Evolutionary conservation across 2,113 vertebrate genomes (phyloP), one percentile per base, ranked within the genome.

Genomic region (Grus americana): DNA sequence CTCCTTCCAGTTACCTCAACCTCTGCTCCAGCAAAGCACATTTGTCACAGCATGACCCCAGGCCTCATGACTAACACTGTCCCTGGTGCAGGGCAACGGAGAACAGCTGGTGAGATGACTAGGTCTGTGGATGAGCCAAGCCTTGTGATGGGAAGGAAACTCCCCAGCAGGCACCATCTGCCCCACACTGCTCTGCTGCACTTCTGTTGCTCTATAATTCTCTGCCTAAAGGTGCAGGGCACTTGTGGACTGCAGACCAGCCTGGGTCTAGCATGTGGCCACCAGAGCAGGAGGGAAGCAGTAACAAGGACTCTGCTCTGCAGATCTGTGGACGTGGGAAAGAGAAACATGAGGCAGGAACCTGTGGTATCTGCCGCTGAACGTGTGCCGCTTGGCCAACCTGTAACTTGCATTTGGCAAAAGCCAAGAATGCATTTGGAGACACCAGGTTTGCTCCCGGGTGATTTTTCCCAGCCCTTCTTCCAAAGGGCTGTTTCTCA

Each of bases 61-160:
- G 18, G 5, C 18, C 29, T 66, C 2, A 1, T 10, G n/a, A 46
- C 49, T 38, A 59, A 9, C n/a, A 2, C 13, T 24, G 3, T 40
- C 22, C 30, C 29, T 86, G 42, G 22, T 47, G 38, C 38, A 52
- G 50, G 30, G 13, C 36, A 42, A 6, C 10, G 24, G 65, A 82
- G 76, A 42, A 46, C 47, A 44, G 22, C n/a, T 61, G 36, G 24
- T 32, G 59, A 78, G 24, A 42, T 16, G 34, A 62, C 34, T 47
- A 16, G 3, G 26, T 34, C 54, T 36, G 19, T 18, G 12, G 47
- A 30, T 34, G 10, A 79, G 26, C 54, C 76, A 63, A 81, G 27
- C 18, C 24, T 52, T 17, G 21, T 4, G 29, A 63, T 8, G 30
- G 15, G 14, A 86, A 47, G 22, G 49, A 58, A 86, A 63, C 7